Base-by-base conservation (phyloP, 2,888 invertebrate species). In the Iphiclides podalirius region DNA sequence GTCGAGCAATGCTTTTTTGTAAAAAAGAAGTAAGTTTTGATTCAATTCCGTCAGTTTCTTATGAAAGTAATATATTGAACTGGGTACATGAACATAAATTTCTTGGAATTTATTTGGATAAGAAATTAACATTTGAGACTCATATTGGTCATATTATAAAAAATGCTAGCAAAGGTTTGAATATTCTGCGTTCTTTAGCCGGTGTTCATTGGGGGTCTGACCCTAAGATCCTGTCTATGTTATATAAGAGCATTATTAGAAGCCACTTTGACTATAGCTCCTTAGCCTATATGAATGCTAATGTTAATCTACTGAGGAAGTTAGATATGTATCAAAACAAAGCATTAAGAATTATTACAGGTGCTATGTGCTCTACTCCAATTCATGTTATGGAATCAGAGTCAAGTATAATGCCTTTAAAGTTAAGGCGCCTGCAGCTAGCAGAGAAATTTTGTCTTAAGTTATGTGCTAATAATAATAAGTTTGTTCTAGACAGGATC, bases 131-230 rank as follows among this genome's bases (percentile, higher is more conserved):
- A 4, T 35, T 35, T 6, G 34, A 35, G 8, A 7, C 11, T 14
- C 34, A 35, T 7, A 35, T 35, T 6, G 12, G 12, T 11, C 6
- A 31, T 31, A 31, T 31, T 12, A 11, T 11, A 11, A 31, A 31
- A 31, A 35, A 35, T 13, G 34, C 34, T 35, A 13, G 7, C 8
- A 35, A 35, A 4, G 40, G 12, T 4, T 7, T 28, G 11, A 40
- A 28, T 26, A 26, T 23, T 40, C 14, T 35, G 13, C 3, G 34
- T 28, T 36, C 16, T 36, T 4, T 36, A 2, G 36, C 36, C 1
- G 36, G 36, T 36, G 36, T 36, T 9, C 15, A 15, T 9, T 36
- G 36, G 36, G 36, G 36, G 4, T 15, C 36, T 1, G 36, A 36
- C 9, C 36, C 36, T 1, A 36, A 15, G 15, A 36, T 15, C 1